Conservation (phyloP, 1,140 invertebrate genomes). For the Drosophila cardini region DNA sequence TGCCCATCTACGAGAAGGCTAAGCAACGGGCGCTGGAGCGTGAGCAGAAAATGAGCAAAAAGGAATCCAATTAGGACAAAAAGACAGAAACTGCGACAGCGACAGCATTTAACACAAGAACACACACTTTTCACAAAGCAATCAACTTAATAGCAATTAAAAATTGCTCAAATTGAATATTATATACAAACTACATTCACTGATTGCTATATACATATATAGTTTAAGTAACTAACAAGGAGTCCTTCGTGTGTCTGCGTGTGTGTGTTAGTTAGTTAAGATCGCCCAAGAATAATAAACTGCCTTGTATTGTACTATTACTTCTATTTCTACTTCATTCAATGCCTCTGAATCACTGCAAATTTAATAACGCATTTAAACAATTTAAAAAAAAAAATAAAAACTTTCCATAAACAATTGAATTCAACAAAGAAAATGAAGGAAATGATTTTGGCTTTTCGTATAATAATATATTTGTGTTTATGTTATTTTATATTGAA, state of each 20-base stretch:
- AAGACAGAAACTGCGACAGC: no score
- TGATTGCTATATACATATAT: slow-evolving; percentile 21
- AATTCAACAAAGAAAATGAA: slow-evolving; percentile 28
- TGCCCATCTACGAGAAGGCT: slow-evolving; percentile 94
- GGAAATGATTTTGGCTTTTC: slow-evolving; percentile 42
- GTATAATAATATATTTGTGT: slow-evolving; percentile 76
- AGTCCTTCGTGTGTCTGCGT: neutral
- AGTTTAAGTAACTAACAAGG: slow-evolving; percentile 45
- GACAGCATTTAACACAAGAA: slow-evolving; percentile 31
- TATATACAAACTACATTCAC: slow-evolving; percentile 8
- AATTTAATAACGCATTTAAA: slow-evolving; percentile 49
- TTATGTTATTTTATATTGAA: slow-evolving; percentile 35
- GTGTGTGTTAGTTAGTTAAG: slow-evolving; percentile 36
- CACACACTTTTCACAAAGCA: neutral
- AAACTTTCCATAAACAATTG: slow-evolving; percentile 27
- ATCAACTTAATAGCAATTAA: slow-evolving; percentile 38
- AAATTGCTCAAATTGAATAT: slow-evolving; percentile 47
- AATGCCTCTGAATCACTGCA: slow-evolving; percentile 47
- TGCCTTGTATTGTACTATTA: slow-evolving; percentile 70
- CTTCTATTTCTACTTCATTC: slow-evolving; percentile 43
- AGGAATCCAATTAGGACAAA: slow-evolving; percentile 59
- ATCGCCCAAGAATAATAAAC: slow-evolving; percentile 55
- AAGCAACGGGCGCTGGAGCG: slow-evolving; percentile 90
- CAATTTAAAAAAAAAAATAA: slow-evolving; percentile 29
- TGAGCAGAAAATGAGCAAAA: slow-evolving; percentile 84